Evolutionary conservation across 2,797 vertebrate genomes (phyloP).

Genomic region (Phoxinus dragarum): DNA sequence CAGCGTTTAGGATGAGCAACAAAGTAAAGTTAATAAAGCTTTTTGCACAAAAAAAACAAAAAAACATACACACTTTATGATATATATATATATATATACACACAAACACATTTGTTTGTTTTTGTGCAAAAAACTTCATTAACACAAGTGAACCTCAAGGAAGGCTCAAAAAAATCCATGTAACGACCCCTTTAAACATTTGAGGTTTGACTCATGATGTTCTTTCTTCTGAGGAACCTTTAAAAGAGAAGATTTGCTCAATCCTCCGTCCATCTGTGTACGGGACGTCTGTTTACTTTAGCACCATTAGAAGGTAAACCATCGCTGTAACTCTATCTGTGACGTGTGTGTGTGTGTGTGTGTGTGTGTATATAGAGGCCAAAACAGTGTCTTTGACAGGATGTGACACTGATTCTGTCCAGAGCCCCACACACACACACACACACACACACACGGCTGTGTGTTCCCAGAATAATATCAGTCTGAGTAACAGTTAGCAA

Average conservation of each 20-base stretch:
- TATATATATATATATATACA: no score
- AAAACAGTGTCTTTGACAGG: constrained; percentile 49
- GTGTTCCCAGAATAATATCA: constrained; percentile 10
- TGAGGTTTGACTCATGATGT: not conserved
- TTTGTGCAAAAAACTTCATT: not conserved
- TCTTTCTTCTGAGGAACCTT: constrained; percentile 12
- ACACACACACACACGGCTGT: constrained; percentile 19
- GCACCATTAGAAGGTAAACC: constrained; percentile 44
- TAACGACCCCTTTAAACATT: not conserved
- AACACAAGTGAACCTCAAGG: not conserved
- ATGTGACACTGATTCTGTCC: constrained; percentile 59
- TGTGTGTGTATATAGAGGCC: constrained; percentile 31
- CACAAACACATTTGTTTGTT: no score
- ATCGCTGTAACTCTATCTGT: constrained; percentile 33
- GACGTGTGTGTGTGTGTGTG: constrained; percentile 35
- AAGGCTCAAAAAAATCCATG: not conserved
- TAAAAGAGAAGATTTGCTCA: constrained; percentile 8
- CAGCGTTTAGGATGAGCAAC: not conserved
- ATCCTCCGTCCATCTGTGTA: constrained; percentile 30
- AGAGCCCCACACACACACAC: constrained; percentile 48
- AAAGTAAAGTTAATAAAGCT: no score
- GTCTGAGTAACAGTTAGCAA: not conserved
- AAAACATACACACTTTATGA: no score
- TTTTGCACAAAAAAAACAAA: no score
- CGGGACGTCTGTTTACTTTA: constrained; percentile 50